Base-by-base conservation (phyloP, 1,140 invertebrate species). In the Pachypsylla venusta region DNA sequence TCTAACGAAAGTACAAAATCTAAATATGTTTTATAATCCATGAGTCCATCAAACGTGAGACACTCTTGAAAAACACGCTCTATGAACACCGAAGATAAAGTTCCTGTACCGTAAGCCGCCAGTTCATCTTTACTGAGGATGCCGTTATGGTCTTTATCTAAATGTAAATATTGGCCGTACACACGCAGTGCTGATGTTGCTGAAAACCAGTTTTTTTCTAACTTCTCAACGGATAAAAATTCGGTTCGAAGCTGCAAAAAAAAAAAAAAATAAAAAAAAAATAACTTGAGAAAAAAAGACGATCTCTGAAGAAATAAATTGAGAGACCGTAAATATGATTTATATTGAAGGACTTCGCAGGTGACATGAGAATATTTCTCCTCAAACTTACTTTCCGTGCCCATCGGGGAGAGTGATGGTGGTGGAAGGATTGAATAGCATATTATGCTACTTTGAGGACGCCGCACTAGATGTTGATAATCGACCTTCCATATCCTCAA, bases 1-100 rank as follows among this genome's bases (percentile, higher is more conserved):
- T 97, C 92, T 61, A 97, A 72, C 0, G 93, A 93, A 25, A 98
- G 74, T 0, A 95, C 89, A 74, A 98, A 89, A 69, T 98, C 92
- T 19, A 98, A 71, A 72, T 94, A 98, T 0, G 91, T 93, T 74
- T 96, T 96, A 70, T 96, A 98, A 72, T 98, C 94, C 84, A 98
- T 96, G 79, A 98, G 92, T 5, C 89, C 92, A 66, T 92, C 85
- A 69, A 93, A 97, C 0, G 93, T 98, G 0, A 94, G 77, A 67
- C 88, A 94, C 68, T 95, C 92, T 73, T 97, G 89, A 73, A 96
- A 98, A 0, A 97, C 87, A 53, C 92, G 77, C 64, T 93, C 88
- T 12, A 98, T 77, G 72, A 98, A 98, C 1, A 89, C 84, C 55
- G 83, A 78, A 0, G 93, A 97, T n/a, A 97, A 70, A 0, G 89